A percentile compares a stretch with the other conserved stretches of the same genome.
Conservation (phyloP, 2,797 vertebrate genomes). For the Myiotriccus ornatus region DNA sequence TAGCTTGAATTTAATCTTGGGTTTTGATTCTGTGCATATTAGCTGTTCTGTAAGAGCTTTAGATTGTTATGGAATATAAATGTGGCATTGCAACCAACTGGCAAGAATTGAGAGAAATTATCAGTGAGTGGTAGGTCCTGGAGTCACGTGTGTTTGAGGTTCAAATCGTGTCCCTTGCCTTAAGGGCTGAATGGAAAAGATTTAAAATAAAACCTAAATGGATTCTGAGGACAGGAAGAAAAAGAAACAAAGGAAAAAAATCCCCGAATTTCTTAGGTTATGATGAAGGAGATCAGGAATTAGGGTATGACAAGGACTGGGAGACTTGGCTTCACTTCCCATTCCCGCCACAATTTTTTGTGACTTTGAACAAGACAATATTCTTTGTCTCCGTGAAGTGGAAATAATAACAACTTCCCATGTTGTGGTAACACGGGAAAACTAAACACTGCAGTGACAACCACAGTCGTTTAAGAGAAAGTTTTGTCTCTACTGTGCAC, state of each 20-base stretch:
- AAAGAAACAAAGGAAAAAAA: conserved; percentile 29
- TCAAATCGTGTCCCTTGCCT: background rate
- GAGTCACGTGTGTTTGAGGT: background rate
- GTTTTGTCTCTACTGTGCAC: background rate
- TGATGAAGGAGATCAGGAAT: conserved; percentile 26
- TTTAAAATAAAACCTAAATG: background rate
- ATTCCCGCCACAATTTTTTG: background rate
- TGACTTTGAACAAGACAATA: background rate
- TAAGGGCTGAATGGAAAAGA: background rate
- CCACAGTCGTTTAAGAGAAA: background rate
- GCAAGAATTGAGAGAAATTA: background rate
- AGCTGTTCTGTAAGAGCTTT: background rate
- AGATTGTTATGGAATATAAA: background rate
- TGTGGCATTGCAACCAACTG: fast-evolving
- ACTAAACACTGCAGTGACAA: background rate
- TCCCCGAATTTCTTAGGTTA: background rate
- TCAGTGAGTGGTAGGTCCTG: background rate
- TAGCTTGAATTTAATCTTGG: background rate
- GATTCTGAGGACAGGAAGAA: conserved; percentile 43
- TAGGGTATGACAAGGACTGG: background rate
- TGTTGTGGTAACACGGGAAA: background rate
- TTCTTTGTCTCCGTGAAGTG: background rate
- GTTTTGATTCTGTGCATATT: background rate
- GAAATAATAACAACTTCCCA: background rate
- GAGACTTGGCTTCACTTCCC: background rate